Percentiles rank a stretch among this genome's conserved stretches.
phyloP scores from a whole-genome alignment of 2,113 vertebrate species.

The Anhinga anhinga region DNA sequence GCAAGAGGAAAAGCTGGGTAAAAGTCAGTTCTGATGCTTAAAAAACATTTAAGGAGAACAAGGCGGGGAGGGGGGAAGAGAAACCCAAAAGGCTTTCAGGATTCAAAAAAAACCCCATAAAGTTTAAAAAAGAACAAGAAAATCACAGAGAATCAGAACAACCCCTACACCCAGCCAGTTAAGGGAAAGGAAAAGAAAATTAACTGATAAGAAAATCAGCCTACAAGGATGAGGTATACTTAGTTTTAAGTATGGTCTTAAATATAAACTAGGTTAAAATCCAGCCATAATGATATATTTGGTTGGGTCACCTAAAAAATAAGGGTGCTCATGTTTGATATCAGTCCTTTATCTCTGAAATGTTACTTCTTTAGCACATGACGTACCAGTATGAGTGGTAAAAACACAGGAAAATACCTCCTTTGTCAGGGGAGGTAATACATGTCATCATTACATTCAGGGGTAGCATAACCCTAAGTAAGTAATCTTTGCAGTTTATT shows the following conservation, averaged over 20 bases:
- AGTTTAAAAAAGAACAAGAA: not conserved
- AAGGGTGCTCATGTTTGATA: fast-evolving
- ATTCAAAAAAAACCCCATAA: not conserved
- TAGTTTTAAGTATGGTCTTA: not conserved
- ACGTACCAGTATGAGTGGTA: not conserved
- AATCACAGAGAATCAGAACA: not conserved
- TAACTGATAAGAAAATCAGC: not conserved
- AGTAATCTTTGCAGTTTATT: not conserved
- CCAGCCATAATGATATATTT: not conserved
- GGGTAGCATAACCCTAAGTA: not conserved
- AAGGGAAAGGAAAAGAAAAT: not conserved
- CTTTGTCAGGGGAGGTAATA: not conserved
- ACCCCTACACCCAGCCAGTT: not conserved
- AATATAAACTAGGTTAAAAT: not conserved
- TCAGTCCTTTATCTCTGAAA: not conserved
- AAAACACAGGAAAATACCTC: not conserved
- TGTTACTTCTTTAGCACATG: not conserved
- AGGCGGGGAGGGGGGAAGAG: too few species aligned
- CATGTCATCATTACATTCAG: not conserved
- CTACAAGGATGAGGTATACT: not conserved
- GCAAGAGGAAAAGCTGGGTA: not conserved
- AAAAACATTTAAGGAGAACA: not conserved
- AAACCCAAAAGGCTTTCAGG: not conserved
- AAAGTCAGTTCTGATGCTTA: not conserved
- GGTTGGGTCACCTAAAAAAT: not conserved